Conservation (phyloP, 2,113 vertebrate genomes). For the Nansenia antarctica region DNA sequence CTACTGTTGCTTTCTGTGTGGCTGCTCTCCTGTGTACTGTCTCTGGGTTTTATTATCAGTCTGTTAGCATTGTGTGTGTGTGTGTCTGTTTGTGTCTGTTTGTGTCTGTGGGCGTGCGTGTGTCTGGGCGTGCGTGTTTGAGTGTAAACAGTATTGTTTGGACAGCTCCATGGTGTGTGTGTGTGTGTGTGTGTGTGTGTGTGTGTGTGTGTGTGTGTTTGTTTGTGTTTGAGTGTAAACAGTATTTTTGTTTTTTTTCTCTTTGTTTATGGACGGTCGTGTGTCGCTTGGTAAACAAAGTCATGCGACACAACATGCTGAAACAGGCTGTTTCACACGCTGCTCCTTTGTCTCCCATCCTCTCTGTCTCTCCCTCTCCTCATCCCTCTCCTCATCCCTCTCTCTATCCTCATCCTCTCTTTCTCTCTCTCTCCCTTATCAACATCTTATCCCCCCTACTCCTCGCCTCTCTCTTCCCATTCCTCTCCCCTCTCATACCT, state of each 20-base stretch:
- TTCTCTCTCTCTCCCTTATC: neutral
- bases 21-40: slow-evolving; percentile 7
- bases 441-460: no score
- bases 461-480: neutral
- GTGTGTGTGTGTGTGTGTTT: no score
- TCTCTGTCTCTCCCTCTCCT: neutral
- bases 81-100: neutral
- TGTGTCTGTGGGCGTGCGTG: neutral
- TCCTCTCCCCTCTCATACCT: neutral
- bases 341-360: neutral
- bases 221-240: no score
- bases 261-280: no score
- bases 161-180: neutral
- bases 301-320: neutral
- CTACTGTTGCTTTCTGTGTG: slow-evolving; percentile 13
- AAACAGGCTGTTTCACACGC: neutral
- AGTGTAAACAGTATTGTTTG: neutral
- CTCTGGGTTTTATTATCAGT: neutral
- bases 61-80: neutral
- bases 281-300: no score
- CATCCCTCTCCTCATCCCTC: no score
- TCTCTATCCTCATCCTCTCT: neutral
- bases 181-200: neutral
- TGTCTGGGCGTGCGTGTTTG: neutral
- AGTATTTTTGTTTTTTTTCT: no score